Evolutionary conservation across 2,113 vertebrate genomes (phyloP), one percentile per base, ranked within the genome.

Genomic region (Gobio gobio): DNA sequence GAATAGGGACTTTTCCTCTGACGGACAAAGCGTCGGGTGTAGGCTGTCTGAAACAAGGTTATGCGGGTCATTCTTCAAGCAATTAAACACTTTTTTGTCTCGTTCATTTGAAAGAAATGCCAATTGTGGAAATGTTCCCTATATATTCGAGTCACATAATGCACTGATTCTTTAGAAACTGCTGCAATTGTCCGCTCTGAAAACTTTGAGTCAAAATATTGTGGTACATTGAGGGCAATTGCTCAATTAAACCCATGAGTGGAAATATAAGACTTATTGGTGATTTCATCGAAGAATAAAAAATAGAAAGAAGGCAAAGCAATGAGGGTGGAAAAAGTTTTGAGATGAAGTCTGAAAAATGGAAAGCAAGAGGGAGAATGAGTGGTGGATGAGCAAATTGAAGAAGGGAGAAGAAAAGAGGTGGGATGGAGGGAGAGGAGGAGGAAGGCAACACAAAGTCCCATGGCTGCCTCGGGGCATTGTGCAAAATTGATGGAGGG

Each of bases 311-410:
- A 43, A 56, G 20, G 7, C 26, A 29, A 78, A 16, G 29, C 36
- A 54, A 61, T 72, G 20, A 61, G 5, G 20, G 45, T 51, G 45
- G 33, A 78, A 40, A 81, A 83, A 75, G 74, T 74, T 82, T 36
- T 43, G 61, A 59, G 85, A 5, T 7, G 26, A 64, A 79, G 73
- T 77, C 29, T 36, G 40, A 4, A 20, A 24, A 49, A 64, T 63
- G 33, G 74, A 73, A n/a, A 59, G 77, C 14, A 54, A 83, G 84
- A 80, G 79, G 72, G 75, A 58, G 54, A 74, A 75, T 45, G 29
- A 82, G 54, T 51, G 63, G 86, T 86, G 83, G 89, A 88, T 91
- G 91, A 92, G 89, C 90, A 90, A 94, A 92, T 77, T 36, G 79
- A 81, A 74, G 70, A 78, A 33, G 49, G 13, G 45, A 43, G 45